A percentile compares a stretch with the other conserved stretches of the same genome.
Evolutionary conservation across 2,113 vertebrate species (phyloP).

Genomic region (Pachyramphus minor): DNA sequence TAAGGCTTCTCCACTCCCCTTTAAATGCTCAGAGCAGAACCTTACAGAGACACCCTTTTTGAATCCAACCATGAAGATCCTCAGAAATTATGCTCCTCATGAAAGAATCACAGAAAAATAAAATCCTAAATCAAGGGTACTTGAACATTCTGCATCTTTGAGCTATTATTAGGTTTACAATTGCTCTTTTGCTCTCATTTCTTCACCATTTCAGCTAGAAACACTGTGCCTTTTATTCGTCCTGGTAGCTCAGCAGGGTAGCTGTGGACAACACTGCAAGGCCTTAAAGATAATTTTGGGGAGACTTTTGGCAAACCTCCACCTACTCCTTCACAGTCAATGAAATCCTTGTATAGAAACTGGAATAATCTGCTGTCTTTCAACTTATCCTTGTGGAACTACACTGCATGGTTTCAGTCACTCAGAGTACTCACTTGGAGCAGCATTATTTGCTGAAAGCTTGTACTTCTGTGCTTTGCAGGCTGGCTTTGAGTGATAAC

Average conservation of each 20-base stretch:
- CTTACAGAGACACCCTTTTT: neutral
- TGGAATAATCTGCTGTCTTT: neutral
- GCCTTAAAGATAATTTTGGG: neutral
- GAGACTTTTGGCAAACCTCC: neutral
- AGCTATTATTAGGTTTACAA: neutral
- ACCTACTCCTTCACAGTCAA: neutral
- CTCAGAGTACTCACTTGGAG: neutral
- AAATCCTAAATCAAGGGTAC: neutral
- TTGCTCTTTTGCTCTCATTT: neutral
- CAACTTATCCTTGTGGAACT: neutral
- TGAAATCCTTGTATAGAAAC: neutral
- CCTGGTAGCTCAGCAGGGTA: neutral
- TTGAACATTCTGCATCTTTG: neutral
- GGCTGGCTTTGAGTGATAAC: conserved; percentile 1
- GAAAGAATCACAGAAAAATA: neutral
- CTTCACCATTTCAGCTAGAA: neutral
- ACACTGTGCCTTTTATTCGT: neutral
- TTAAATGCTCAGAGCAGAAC: neutral
- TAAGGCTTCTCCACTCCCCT: neutral
- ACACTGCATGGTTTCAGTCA: neutral
- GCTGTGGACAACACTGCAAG: neutral
- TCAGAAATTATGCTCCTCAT: neutral
- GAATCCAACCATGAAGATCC: neutral
- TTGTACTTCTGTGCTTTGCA: neutral
- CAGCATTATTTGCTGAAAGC: neutral